Evolutionary conservation across 2,113 vertebrate species (phyloP), one percentile per base, ranked within the genome.

Genomic region (Oxygymnocypris stewartii): DNA sequence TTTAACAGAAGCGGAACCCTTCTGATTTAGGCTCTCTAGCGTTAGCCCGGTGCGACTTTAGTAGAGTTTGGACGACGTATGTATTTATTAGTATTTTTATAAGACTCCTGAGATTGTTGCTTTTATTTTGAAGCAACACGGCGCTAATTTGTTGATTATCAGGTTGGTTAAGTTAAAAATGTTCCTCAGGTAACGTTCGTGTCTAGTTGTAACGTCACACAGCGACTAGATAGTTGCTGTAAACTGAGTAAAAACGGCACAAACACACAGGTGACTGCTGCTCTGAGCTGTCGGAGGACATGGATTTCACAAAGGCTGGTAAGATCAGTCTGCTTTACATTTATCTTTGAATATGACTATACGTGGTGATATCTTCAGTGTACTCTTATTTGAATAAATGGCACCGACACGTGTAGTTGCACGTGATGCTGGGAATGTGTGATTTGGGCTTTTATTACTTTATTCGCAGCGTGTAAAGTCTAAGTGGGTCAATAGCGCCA

Each of bases 291-390:
- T n/a, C 47, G 37, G 6, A 75, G 85, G 88, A 92, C 28, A 95
- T 95, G 94, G 94, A 95, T 84, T 89, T 92, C 9, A 91, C 90
- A 80, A 94, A 94, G 90, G 93, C 93, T 82, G 94, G 94, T 95
- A 69, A 93, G 90, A 84, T 87, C 87, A 10, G 4, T 6, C 10
- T 11, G 37, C 12, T 51, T 74, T 25, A 9, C 7, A 35, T n/a
- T 63, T n/a, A 47, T 16, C 4, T 57, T 23, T 54, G 12, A 12
- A 8, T 6, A n/a, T 9, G 10, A 69, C 4, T 42, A 79, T 47
- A 42, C 20, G 44, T 28, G 11, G 31, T 73, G 16, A 71, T 78
- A 20, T 16, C 5, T 10, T 35, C 2, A 20, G 2, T 31, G 7
- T 11, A 37, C 11, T 20, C 51, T 59, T 40, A 37, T 59, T 40